Percentiles rank a stretch among this genome's conserved stretches.
phyloP scores from a whole-genome alignment of 1,140 invertebrate genomes.

The Drosophila nigrodunni region DNA sequence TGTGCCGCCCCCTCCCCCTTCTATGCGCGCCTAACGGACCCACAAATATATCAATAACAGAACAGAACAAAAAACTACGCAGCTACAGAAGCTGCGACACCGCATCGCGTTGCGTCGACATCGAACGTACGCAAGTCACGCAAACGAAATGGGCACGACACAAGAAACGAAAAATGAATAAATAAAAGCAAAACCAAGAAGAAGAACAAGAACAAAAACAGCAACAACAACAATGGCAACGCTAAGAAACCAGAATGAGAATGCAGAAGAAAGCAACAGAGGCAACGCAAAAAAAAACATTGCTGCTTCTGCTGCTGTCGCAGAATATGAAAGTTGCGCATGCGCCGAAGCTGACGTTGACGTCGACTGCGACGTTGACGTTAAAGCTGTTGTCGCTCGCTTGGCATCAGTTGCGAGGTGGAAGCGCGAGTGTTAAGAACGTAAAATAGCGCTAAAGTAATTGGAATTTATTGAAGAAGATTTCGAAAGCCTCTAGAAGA shows the following conservation, averaged over 20 bases:
- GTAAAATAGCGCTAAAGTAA: slow-evolving; percentile 29
- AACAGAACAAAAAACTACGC: not conserved
- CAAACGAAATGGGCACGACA: slow-evolving; percentile 75
- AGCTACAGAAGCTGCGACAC: slow-evolving; percentile 9
- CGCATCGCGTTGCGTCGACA: not conserved
- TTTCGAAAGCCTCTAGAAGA: slow-evolving; percentile 22
- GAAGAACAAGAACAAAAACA: slow-evolving; percentile 29
- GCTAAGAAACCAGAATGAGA: slow-evolving; percentile 56
- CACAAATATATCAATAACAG: slow-evolving; percentile 25
- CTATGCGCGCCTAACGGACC: slow-evolving; percentile 25
- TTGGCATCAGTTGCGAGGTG: slow-evolving; percentile 72
- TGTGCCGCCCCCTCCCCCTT: slow-evolving; percentile 20
- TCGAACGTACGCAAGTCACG: slow-evolving; percentile 69
- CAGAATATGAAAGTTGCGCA: slow-evolving; percentile 81
- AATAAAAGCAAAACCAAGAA: slow-evolving; percentile 59
- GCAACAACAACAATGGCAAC: slow-evolving; percentile 12
- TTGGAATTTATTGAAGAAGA: not conserved
- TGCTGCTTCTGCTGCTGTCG: slow-evolving; percentile 10
- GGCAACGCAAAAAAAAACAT: slow-evolving; percentile 33
- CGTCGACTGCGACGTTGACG: slow-evolving; percentile 27
- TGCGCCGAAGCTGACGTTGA: slow-evolving; percentile 42
- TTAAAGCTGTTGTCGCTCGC: slow-evolving; percentile 49
- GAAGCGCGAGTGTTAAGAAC: slow-evolving; percentile 76
- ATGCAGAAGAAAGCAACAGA: slow-evolving; percentile 64
- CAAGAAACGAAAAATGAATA: slow-evolving; percentile 50